Conservation (phyloP, 2,113 vertebrate genomes). For the Opisthocomus hoazin region DNA sequence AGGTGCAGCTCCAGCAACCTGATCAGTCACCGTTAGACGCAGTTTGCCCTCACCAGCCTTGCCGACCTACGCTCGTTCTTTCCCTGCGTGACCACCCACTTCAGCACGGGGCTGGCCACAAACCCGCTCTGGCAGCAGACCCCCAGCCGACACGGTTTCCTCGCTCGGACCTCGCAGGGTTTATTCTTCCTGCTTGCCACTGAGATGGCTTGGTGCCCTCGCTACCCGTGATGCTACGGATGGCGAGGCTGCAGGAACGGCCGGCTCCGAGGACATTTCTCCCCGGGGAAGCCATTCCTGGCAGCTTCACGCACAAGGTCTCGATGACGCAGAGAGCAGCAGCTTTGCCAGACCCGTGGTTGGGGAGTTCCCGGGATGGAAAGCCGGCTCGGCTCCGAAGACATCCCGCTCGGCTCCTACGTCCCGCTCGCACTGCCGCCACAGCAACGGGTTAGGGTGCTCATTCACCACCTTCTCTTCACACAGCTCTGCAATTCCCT, state of each 20-base stretch:
- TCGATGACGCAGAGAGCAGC: neutral
- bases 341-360: neutral
- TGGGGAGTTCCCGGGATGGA: neutral
- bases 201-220: neutral
- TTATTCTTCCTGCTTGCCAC: neutral
- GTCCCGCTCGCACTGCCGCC: fast-evolving
- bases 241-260: neutral
- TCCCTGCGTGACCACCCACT: neutral
- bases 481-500: neutral
- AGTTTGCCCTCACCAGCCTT: neutral
- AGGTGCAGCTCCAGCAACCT: neutral
- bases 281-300: neutral
- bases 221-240: fast-evolving
- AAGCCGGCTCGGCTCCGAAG: fast-evolving
- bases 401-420: fast-evolving
- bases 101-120: neutral
- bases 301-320: neutral
- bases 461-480: neutral
- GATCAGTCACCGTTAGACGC: fast-evolving
- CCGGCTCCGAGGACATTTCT: neutral
- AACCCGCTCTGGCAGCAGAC: neutral
- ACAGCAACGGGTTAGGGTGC: neutral
- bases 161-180: neutral
- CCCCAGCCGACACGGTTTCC: fast-evolving
- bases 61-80: neutral